These are phyloP conservation scores for Hafferia zeledoni DNA, from an alignment of 2,797 vertebrate species.

Conservation along the genomic window DNA sequence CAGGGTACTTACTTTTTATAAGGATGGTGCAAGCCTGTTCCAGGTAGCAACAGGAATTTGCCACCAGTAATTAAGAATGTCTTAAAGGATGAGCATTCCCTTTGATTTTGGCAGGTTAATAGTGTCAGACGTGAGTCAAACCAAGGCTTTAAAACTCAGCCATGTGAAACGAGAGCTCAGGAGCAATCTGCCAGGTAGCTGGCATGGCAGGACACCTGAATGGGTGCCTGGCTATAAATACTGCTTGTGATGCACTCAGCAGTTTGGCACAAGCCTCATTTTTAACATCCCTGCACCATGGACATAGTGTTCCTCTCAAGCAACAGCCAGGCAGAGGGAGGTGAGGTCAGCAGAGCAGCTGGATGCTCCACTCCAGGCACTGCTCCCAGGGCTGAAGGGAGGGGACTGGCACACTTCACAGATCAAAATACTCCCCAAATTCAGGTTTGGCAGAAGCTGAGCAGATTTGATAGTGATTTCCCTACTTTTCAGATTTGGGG, in stretches of 20 bases:
- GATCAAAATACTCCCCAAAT: not conserved
- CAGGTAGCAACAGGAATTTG: not conserved
- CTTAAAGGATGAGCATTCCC: not conserved
- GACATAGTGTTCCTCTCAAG: not conserved
- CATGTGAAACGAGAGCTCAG: constrained; percentile 1
- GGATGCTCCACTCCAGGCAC: not conserved
- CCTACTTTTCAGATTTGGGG: not conserved
- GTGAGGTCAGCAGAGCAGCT: not conserved
- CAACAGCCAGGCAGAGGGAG: not conserved
- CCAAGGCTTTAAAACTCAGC: not conserved
- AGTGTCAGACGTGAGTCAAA: not conserved
- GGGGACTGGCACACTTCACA: not conserved
- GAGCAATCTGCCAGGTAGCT: constrained; percentile 13
- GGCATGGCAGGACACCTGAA: not conserved
- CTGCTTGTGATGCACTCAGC: not conserved
- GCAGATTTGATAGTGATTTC: not conserved
- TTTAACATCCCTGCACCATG: not conserved
- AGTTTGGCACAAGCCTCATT: not conserved
- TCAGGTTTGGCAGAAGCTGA: not conserved
- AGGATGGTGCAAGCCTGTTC: not conserved
- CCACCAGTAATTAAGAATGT: not conserved
- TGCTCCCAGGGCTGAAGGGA: not conserved
- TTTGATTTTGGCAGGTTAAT: not conserved
- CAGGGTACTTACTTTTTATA: not conserved
- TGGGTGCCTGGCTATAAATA: not conserved